Evolutionary conservation across 2,888 invertebrate genomes (phyloP).

Genomic region (Trimorus sp.): DNA sequence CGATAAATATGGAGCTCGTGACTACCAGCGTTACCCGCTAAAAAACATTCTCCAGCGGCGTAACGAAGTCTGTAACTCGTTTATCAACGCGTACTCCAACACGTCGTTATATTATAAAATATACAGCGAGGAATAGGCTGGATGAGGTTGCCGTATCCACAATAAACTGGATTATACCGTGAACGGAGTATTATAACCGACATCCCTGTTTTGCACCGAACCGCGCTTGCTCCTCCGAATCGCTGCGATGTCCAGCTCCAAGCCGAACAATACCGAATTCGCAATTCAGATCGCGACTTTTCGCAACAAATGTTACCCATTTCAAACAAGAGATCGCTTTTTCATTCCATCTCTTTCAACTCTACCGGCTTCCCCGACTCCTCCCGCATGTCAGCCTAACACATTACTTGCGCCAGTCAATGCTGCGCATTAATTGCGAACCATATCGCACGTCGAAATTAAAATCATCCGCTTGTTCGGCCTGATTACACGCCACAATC

Average conservation of each 20-base stretch:
- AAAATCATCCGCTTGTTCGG: constrained; percentile 24
- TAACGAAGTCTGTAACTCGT: constrained; percentile 16
- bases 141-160: constrained; percentile 3
- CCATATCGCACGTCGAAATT: constrained; percentile 24
- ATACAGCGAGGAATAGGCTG: constrained; percentile 6
- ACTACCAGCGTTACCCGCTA: background rate
- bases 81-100: constrained; percentile 23
- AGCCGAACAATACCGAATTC: too few relatives aligned
- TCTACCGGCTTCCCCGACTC: too few relatives aligned
- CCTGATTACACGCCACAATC: constrained; percentile 18
- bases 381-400: too few relatives aligned
- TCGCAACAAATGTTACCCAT: too few relatives aligned
- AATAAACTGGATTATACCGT: constrained; percentile 1
- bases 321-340: too few relatives aligned
- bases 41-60: constrained; percentile 18
- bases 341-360: too few relatives aligned
- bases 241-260: too few relatives aligned
- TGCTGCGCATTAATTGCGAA: too few relatives aligned
- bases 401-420: too few relatives aligned
- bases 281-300: too few relatives aligned
- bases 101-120: constrained; percentile 23
- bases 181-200: background rate
- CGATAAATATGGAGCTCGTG: constrained; percentile 12
- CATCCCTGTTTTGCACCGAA: background rate
- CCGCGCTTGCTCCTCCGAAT: too few relatives aligned